Evolutionary conservation across 2,113 vertebrate species (phyloP), one percentile per base, ranked within the genome.

Genomic region (Tetrao urogallus): DNA sequence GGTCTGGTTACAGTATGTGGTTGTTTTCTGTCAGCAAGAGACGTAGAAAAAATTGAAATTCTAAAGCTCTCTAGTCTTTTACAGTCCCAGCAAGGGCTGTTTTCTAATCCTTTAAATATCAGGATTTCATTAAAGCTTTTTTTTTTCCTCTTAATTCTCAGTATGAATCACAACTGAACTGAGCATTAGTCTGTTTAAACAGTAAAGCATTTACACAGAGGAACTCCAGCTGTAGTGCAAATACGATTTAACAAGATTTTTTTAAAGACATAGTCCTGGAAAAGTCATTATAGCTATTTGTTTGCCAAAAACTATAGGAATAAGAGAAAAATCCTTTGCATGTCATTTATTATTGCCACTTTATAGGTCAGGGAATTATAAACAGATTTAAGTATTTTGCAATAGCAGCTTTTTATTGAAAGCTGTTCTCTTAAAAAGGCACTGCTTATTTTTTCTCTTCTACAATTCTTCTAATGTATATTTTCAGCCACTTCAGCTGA

Each of bases 351-450:
- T 94, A 91, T 86, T 94, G 95, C 70, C 91, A 89, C 65, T 96
- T 95, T 90, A 89, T 95, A 94, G 91, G 94, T 94, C 95, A 93
- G 89, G 61, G 87, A 90, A 92, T 96, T 95, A 95, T 92, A 93
- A 95, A 95, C 94, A 93, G 57, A 28, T 94, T 83, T 88, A 94
- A 96, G 73, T 80, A 76, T 91, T 96, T 94, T 96, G 88, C 92
- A 97, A 92, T 81, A 81, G 15, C 66, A 92, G 40, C 27, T 67
- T 92, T 90, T 89, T 72, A 69, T 54, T 78, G 36, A 87, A 90
- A 81, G 74, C 11, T 82, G 24, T 82, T 88, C 32, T 82, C 74
- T 94, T 90, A 64, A 43, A 92, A 93, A 73, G 36, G 22, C 28
- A 42, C 27, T 61, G 74, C 87, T 82, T 92, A 69, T 2, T 28